A percentile compares a stretch with the other conserved stretches of the same genome.
Conservation (phyloP, 2,113 vertebrate genomes). For the Gobio gobio region DNA sequence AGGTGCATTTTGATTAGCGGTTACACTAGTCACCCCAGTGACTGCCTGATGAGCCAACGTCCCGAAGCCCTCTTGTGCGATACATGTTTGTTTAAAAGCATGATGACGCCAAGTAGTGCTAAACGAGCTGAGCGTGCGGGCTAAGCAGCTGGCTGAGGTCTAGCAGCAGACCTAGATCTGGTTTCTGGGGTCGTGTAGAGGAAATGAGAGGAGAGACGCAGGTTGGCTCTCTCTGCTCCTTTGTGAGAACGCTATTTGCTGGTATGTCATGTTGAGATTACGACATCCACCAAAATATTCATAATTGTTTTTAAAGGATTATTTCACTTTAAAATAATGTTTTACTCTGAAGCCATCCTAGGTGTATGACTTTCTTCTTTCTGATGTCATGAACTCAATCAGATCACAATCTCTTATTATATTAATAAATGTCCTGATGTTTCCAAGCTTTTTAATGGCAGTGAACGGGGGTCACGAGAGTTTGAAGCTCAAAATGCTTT, state of each 20-base stretch:
- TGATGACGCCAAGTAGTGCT: not conserved
- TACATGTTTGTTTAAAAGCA: slow-evolving; percentile 20
- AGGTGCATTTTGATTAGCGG: slow-evolving; percentile 33
- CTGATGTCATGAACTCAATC: no score
- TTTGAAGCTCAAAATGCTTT: no score
- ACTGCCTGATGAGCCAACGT: slow-evolving; percentile 8
- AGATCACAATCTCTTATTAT: no score
- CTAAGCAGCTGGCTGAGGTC: not conserved
- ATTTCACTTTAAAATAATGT: no score
- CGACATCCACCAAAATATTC: not conserved
- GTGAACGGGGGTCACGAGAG: no score
- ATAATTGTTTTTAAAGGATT: no score
- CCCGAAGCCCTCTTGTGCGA: not conserved
- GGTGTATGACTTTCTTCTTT: no score
- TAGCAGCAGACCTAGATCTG: slow-evolving; percentile 24
- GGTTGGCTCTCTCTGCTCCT: not conserved
- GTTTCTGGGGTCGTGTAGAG: slow-evolving; percentile 30
- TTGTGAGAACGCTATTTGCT: not conserved
- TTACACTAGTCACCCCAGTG: slow-evolving; percentile 14
- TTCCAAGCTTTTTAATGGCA: no score
- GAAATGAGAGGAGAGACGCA: slow-evolving; percentile 5
- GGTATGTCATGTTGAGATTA: not conserved
- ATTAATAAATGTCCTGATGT: no score
- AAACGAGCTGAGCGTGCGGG: not conserved
- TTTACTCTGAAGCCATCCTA: no score